A percentile compares a stretch with the other conserved stretches of the same genome.
Evolutionary conservation across 1,140 invertebrate species (phyloP).

Genomic region (Amphibalanus amphitrite): DNA sequence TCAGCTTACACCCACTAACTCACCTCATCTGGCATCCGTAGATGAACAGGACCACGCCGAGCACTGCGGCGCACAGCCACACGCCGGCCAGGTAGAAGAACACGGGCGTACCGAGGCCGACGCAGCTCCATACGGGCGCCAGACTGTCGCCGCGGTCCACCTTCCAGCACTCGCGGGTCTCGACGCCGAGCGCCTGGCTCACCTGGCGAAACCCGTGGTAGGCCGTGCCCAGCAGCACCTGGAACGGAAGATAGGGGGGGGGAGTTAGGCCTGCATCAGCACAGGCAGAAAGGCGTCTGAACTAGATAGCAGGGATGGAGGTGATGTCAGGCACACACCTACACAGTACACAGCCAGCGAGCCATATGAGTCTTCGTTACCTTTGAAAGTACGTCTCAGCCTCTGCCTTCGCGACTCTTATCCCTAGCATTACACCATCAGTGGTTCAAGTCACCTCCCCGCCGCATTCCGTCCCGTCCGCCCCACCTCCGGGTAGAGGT

Average conservation of each 20-base stretch:
- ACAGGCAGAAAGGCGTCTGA: no score
- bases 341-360: no score
- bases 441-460: no score
- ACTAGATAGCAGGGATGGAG: no score
- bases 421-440: no score
- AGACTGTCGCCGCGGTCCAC: slow-evolving; percentile 44
- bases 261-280: no score
- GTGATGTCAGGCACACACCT: no score
- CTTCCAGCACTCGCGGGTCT: slow-evolving; percentile 33
- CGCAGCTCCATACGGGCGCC: slow-evolving; percentile 49
- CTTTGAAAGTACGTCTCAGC: no score
- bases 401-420: no score
- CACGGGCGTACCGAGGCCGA: slow-evolving; percentile 52
- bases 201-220: slow-evolving; percentile 14
- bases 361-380: no score
- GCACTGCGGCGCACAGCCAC: slow-evolving; percentile 44
- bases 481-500: slow-evolving; percentile 59
- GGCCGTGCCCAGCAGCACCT: slow-evolving; percentile 39
- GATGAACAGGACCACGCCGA: slow-evolving; percentile 41
- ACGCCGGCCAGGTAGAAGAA: slow-evolving; percentile 55
- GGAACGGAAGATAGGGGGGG: slow-evolving; percentile 11
- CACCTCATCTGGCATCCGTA: slow-evolving; percentile 39
- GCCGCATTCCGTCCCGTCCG: no score
- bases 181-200: slow-evolving; percentile 11
- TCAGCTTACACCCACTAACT: no score